These are phyloP conservation scores for Yoshiicerus persimilis DNA, from an alignment of 1,140 invertebrate species.

Conservation along the genomic window DNA sequence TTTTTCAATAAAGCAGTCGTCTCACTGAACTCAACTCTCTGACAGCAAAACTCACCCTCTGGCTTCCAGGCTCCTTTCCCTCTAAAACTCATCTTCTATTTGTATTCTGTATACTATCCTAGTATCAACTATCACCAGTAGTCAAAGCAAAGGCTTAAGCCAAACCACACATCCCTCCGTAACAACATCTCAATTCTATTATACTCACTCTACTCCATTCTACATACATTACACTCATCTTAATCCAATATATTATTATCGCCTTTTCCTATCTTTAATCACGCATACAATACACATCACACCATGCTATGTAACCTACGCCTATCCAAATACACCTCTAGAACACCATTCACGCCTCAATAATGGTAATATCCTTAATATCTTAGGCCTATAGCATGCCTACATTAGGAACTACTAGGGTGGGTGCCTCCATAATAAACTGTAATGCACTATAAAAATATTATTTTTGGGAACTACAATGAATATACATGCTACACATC, in stretches of 20 bases:
- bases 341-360: no score
- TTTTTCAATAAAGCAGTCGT: constrained; percentile 18
- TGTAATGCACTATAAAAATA: no score
- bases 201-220: neutral
- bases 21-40: neutral
- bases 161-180: neutral
- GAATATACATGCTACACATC: no score
- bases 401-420: no score
- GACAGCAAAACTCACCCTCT: neutral
- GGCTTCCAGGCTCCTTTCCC: neutral
- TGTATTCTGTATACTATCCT: neutral
- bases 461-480: no score
- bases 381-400: no score
- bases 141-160: neutral
- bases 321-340: no score
- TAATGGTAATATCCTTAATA: no score
- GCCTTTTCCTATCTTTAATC: neutral
- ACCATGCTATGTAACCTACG: no score
- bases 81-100: neutral
- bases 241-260: constrained; percentile 13
- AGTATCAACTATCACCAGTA: neutral
- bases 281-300: neutral
- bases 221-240: neutral
- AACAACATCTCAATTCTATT: neutral
- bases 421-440: no score